Evolutionary conservation across 2,888 invertebrate species (phyloP), one percentile per base, ranked within the genome.

Genomic region (Pristionchus maxplancki): DNA sequence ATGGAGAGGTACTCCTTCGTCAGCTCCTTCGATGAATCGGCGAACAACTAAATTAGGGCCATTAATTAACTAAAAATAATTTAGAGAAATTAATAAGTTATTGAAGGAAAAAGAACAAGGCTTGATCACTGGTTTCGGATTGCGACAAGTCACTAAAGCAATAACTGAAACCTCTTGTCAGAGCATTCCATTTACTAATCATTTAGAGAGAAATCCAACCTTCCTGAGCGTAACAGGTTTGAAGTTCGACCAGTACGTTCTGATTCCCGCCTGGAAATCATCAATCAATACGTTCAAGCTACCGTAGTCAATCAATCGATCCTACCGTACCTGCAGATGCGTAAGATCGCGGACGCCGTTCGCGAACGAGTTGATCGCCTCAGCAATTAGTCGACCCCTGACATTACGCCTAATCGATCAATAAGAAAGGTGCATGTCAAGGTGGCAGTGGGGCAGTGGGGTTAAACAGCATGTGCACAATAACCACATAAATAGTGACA

Each of bases 341-440:
- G 50, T 34, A 0, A 87, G 48, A 31, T 50, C 34, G 4, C 71
- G 71, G 50, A 87, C 34, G 8, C 86, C 86, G 28, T 44, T 71
- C 15, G 86, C 24, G 50, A 87, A 87, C 13, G 86, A 87, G n/a
- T 28, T 28, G 15, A 87, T 20, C 20, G 86, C 71, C 71, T 87
- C 86, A 5, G 31, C 31, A 48, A 87, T 71, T 20, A 87, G 71
- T 15, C 15, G 20, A 53, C 13, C 50, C 82, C 53, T 53, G 53
- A 20, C 31, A 28, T 28, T 20, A 81, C 50, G 81, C 5, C 17
- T 83, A 83, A 58, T 53, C 53, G 34, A 83, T 53, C 31, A 6
- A 67, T 20, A 34, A 31, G 58, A 58, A 20, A 13, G 50, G 5
- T 20, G 50, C 17, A 13, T 20, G 50, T 50, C 15, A 50, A 50